phyloP scores from a whole-genome alignment of 2,888 invertebrate genomes.

The Oscheius sp. region DNA sequence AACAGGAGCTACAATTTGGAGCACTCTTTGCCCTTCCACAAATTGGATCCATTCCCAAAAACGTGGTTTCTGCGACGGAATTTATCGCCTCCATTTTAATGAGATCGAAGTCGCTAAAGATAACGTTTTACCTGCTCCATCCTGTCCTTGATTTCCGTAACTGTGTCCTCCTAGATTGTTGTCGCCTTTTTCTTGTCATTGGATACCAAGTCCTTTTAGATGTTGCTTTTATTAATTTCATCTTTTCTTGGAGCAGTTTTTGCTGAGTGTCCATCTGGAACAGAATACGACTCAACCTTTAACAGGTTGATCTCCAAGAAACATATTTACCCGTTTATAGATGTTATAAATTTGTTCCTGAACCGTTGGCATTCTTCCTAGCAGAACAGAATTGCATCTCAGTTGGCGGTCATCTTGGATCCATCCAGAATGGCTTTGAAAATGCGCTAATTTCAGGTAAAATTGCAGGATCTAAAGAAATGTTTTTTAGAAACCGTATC shows the following conservation, averaged over 20 bases:
- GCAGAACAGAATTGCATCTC: slow-evolving; percentile 31
- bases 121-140: slow-evolving; percentile 9
- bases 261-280: slow-evolving; percentile 27
- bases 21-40: no score
- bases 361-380: slow-evolving; percentile 21
- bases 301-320: slow-evolving; percentile 12
- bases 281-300: slow-evolving; percentile 27
- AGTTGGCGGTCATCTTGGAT: slow-evolving; percentile 33
- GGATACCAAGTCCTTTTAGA: background rate
- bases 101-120: slow-evolving; percentile 18
- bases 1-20: no score
- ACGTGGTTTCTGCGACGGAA: slow-evolving; percentile 22
- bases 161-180: slow-evolving; percentile 2
- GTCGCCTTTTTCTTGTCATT: background rate
- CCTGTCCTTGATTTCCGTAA: slow-evolving; percentile 15
- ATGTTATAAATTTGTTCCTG: slow-evolving; percentile 29
- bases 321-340: background rate
- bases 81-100: background rate
- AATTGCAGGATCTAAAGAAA: background rate
- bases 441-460: slow-evolving; percentile 32
- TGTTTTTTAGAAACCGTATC: slow-evolving; percentile 3
- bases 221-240: background rate
- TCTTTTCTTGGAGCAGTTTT: background rate
- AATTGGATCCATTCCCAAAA: background rate
- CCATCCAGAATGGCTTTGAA: slow-evolving; percentile 36